Percentiles rank a stretch among this genome's conserved stretches.
These are phyloP conservation scores for Delphinus delphis DNA, from an alignment of 2,113 vertebrate genomes.

Conservation along the genomic window DNA sequence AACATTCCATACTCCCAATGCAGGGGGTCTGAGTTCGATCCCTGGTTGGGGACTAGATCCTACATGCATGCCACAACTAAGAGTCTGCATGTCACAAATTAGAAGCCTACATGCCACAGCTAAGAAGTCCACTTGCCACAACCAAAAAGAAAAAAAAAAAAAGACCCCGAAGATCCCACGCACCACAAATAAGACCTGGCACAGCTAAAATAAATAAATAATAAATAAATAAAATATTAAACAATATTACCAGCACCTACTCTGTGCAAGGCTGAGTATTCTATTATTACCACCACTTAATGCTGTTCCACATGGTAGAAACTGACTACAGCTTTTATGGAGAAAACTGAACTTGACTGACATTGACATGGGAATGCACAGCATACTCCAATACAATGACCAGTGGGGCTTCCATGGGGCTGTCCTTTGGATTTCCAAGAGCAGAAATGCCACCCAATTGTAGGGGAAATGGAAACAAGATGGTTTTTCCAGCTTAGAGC, in stretches of 20 bases:
- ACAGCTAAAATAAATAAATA: too few species aligned
- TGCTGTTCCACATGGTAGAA: neutral
- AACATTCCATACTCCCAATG: too few species aligned
- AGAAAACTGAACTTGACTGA: neutral
- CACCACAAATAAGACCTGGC: too few species aligned
- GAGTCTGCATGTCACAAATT: too few species aligned
- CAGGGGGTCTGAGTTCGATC: too few species aligned
- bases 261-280: neutral
- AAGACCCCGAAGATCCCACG: too few species aligned
- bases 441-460: neutral
- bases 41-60: too few species aligned
- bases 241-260: neutral
- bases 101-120: too few species aligned
- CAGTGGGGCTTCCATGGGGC: neutral
- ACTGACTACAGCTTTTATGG: neutral
- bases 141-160: too few species aligned
- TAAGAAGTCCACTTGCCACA: too few species aligned
- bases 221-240: too few species aligned
- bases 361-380: neutral
- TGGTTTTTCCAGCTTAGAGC: neutral
- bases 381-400: neutral
- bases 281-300: neutral
- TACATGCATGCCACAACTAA: too few species aligned
- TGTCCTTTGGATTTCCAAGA: neutral
- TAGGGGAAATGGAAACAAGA: neutral